These are phyloP conservation scores for Sylvicola fuscatus DNA, from an alignment of 2,888 invertebrate species.

Conservation along the genomic window DNA sequence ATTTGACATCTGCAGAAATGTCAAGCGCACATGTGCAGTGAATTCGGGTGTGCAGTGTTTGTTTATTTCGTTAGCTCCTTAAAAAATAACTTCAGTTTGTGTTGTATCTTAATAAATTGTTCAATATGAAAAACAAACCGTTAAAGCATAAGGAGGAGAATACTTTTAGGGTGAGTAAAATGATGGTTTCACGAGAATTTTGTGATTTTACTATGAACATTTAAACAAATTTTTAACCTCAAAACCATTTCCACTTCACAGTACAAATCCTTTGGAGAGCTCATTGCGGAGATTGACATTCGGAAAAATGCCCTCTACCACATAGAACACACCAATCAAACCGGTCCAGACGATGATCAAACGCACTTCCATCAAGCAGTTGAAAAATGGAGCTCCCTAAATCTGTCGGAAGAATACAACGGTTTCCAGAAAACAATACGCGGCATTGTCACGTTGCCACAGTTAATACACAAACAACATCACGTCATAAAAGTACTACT, in stretches of 20 bases:
- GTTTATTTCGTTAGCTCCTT: no score
- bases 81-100: no score
- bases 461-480: conserved; percentile 62
- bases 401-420: conserved; percentile 64
- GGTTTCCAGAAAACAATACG: conserved; percentile 55
- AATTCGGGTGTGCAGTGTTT: no score
- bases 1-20: no score
- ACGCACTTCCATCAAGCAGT: conserved; percentile 67
- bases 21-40: no score
- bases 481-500: conserved; percentile 49
- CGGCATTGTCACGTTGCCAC: conserved; percentile 60
- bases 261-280: conserved; percentile 76
- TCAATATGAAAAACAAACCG: conserved; percentile 48
- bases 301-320: conserved; percentile 64
- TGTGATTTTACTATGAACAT: no score
- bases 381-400: conserved; percentile 76
- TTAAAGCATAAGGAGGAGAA: conserved; percentile 52
- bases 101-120: no score
- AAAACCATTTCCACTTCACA: conserved; percentile 21
- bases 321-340: conserved; percentile 55
- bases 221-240: background rate
- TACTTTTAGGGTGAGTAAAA: conserved; percentile 46
- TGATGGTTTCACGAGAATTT: conserved; percentile 1
- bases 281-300: conserved; percentile 67
- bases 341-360: conserved; percentile 42